Conservation (phyloP, 2,888 invertebrate genomes). For the Drosophila vallismaia region DNA sequence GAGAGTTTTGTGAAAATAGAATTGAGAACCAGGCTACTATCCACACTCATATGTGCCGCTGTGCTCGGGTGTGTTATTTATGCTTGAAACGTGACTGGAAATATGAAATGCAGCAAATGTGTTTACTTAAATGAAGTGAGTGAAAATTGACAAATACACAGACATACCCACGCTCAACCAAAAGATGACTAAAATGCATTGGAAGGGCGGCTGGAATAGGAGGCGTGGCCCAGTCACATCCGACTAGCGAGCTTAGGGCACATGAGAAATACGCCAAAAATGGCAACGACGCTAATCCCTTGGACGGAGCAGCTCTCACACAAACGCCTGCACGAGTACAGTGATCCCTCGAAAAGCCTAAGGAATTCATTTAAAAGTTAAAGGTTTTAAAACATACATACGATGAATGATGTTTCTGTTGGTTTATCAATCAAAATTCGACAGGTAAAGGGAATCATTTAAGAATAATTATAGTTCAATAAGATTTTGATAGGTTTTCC, state of each 20-base stretch:
- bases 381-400: no score
- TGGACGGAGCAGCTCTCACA: constrained; percentile 25
- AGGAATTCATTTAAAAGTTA: neutral
- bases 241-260: constrained; percentile 48
- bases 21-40: constrained; percentile 16
- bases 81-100: constrained; percentile 80
- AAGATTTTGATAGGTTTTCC: neutral
- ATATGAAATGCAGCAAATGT: constrained; percentile 78
- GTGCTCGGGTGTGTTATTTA: constrained; percentile 65
- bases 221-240: constrained; percentile 31
- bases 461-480: neutral
- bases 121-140: constrained; percentile 76
- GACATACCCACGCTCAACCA: constrained; percentile 30
- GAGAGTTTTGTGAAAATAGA: constrained; percentile 1
- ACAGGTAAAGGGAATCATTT: neutral
- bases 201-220: constrained; percentile 10
- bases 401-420: no score
- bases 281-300: constrained; percentile 64
- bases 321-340: constrained; percentile 5
- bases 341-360: neutral
- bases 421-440: no score
- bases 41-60: constrained; percentile 9
- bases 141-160: constrained; percentile 72
- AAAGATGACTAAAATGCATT: constrained; percentile 21
- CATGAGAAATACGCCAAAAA: constrained; percentile 65